Evolutionary conservation across 2,113 vertebrate genomes (phyloP).

Genomic region (Pygoscelis adeliae): DNA sequence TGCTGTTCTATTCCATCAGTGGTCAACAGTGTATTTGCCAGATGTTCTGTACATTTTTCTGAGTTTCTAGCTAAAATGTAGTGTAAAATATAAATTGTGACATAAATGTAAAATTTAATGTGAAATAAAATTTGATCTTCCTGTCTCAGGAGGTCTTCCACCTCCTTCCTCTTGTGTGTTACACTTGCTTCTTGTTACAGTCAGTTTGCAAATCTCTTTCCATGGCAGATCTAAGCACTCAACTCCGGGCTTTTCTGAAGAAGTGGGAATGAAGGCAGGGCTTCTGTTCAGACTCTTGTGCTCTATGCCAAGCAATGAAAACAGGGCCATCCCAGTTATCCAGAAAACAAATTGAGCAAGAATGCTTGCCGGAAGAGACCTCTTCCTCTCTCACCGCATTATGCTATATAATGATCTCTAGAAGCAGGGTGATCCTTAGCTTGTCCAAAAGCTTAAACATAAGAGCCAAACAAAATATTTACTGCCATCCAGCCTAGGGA

Average conservation of each 20-base stretch:
- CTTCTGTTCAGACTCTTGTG: background rate
- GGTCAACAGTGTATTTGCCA: background rate
- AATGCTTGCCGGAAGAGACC: background rate
- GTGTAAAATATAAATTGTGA: background rate
- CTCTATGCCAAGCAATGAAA: background rate
- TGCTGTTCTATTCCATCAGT: background rate
- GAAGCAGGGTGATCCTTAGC: background rate
- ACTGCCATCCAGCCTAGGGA: background rate
- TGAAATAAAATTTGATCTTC: background rate
- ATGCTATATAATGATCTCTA: conserved; percentile 19
- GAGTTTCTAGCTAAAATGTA: background rate
- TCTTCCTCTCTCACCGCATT: accelerated
- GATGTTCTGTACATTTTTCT: background rate
- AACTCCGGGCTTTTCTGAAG: background rate
- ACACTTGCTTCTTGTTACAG: background rate
- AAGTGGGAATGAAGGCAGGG: conserved; percentile 1
- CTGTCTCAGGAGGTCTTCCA: background rate
- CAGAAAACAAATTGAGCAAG: background rate
- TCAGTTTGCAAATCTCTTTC: background rate
- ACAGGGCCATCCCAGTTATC: background rate
- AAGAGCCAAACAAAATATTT: conserved; percentile 47
- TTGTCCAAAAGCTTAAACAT: background rate
- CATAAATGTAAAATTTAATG: background rate
- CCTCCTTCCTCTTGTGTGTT: background rate
- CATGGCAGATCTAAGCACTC: background rate